Base-by-base conservation (phyloP, 2,113 vertebrate genomes). In the Bambusicola thoracicus region DNA sequence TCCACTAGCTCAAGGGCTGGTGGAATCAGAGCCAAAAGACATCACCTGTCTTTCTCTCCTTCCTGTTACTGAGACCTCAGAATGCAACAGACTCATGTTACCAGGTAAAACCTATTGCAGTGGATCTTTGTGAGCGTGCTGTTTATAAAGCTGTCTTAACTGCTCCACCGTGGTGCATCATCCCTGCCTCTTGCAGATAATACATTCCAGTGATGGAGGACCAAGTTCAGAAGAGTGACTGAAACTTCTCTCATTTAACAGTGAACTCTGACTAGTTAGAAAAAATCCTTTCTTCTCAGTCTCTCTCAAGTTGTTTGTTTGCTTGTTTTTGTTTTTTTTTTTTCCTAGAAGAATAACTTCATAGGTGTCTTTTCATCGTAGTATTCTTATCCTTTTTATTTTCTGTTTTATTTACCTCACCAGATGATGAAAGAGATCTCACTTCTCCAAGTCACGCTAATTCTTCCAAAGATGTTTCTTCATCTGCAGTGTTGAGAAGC, bases 81-180 rank as follows among this genome's bases (percentile, higher is more conserved):
- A 99, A 98, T 99, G 99, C 97, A 97, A 98, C 97, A 98, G 98
- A 40, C 98, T 99, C 84, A 98, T 99, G 94, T 98, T 99, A 97
- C 98, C 99, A 98, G 99, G 99, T 99, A 97, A 98, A 94, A 78
- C 55, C 55, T 77, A 0, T 36, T 36, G 49, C 6, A 3, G 41
- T 41, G 74, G 72, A 83, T 72, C 55, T 85, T 63, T 83, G 72
- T 5, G 2, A 81, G 49, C 2, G 2, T 87, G 59, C 27, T n/a
- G 24, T 72, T 81, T 34, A 8, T 32, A n/a, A 25, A 49, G n/a
- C 62, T 89, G 32, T 38, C 49, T 76, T 75, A 44, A 13, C 29
- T 53, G 70, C 2, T 4, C 10, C 41, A 6, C 34, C 55, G 41
- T 63, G 72, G 4, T 2, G 6, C 8, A 3, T 49, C 29, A 5